Evolutionary conservation across 2,113 vertebrate species (phyloP).

Genomic region (Hystrix cristata): DNA sequence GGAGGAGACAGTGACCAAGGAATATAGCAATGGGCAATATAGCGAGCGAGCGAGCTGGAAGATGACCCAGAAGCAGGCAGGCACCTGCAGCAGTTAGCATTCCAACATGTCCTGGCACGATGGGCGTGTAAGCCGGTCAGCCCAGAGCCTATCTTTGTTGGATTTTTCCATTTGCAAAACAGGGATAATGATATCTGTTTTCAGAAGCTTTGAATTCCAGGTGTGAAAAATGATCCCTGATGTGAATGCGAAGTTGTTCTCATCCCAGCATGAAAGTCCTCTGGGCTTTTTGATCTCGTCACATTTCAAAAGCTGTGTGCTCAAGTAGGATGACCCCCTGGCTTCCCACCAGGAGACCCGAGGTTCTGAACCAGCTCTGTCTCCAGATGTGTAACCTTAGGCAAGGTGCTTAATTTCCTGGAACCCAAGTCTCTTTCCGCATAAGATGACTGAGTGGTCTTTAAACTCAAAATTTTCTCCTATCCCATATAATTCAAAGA

Average conservation of each 20-base stretch:
- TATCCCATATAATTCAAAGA: constrained; percentile 1
- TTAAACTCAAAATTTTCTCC: constrained; percentile 1
- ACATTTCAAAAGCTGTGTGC: constrained; percentile 46
- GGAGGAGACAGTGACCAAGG: not conserved
- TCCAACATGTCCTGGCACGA: not conserved
- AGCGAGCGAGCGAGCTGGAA: not conserved
- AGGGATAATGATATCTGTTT: constrained; percentile 55
- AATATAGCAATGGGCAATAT: not conserved
- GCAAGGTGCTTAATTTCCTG: not conserved
- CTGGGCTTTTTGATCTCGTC: constrained; percentile 55
- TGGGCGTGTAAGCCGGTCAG: not conserved
- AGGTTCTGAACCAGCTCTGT: not conserved
- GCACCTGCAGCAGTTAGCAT: not conserved
- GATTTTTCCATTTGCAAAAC: constrained; percentile 53
- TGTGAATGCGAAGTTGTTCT: constrained; percentile 59
- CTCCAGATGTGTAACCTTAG: not conserved
- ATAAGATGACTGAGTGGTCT: not conserved
- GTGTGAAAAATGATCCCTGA: constrained; percentile 55
- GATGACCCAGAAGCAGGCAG: not conserved
- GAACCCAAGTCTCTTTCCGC: not conserved
- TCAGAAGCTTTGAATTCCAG: constrained; percentile 65
- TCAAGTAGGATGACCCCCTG: not conserved
- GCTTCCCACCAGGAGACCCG: not conserved
- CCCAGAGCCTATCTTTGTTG: not conserved
- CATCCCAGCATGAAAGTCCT: constrained; percentile 46